Base-by-base conservation (phyloP, 64 coral and sea anemone genomes). In the Astreopora myriophthalma region DNA sequence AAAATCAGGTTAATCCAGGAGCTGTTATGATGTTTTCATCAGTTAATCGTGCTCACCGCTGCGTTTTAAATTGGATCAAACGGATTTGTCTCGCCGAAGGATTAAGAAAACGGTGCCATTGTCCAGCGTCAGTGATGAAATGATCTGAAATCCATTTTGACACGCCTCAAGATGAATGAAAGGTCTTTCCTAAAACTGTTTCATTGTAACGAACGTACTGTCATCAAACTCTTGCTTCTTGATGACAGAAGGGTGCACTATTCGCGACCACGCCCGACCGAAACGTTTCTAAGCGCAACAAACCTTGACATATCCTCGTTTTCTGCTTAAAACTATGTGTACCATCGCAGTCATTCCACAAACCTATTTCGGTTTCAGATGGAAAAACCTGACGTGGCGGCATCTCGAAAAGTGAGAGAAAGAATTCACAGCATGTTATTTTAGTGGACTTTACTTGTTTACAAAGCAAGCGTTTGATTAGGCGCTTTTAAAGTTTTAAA, bases 61-160 rank as follows among this genome's bases (percentile, higher is more conserved):
- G 14, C 57, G 32, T 33, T 83, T 65, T 57, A 61, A 78, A 83
- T 65, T 83, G 55, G 79, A 83, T 83, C 20, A 83, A 64, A 64
- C 7, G 79, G 79, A 83, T 83, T 83, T 83, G 79, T 83, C 79
- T 83, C 52, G 5, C 32, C 0, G 12, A 12, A 5, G 79, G 79
- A 83, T 83, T 83, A 83, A 38, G 34, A 30, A 62, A 60, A 34
- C 31, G 79, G 52, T 33, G 20, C 22, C 33, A 64, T 62, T 24
- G 65, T 63, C 58, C 34, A 20, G 52, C 75, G n/a, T n/a, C n/a
- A n/a, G n/a, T 2, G 51, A 55, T 33, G 79, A 31, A 17, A 25
- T 76, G 28, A 19, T 26, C 36, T 65, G 8, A 34, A 6, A 14
- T 6, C 3, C n/a, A 22, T n/a, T 2, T 34, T 13, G 37, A 36